Percentiles rank a stretch among this genome's conserved stretches.
phyloP scores from a whole-genome alignment of 2,888 invertebrate genomes.

The Hesperia comma region DNA sequence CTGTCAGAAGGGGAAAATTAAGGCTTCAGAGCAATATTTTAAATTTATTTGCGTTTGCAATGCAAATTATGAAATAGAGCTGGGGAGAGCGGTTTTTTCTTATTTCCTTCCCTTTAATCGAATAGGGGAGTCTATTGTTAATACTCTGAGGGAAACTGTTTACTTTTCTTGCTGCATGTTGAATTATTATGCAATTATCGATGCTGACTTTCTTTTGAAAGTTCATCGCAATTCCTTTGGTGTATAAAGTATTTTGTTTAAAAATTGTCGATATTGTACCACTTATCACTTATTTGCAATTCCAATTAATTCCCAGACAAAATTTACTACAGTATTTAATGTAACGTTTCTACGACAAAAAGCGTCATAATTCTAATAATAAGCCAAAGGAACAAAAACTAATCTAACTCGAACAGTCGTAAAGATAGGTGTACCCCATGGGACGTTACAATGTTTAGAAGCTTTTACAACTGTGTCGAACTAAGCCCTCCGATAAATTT shows the following conservation, averaged over 20 bases:
- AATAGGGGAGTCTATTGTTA: conserved; percentile 74
- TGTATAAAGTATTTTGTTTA: conserved; percentile 15
- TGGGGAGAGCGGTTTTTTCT: conserved; percentile 60
- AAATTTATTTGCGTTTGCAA: conserved; percentile 81
- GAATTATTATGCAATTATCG: conserved; percentile 47
- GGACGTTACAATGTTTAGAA: conserved; percentile 64
- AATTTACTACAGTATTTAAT: not conserved
- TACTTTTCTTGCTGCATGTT: conserved; percentile 53
- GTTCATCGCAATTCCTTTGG: conserved; percentile 39
- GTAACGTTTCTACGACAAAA: not conserved
- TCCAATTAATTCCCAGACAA: no score
- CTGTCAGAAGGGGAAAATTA: conserved; percentile 72
- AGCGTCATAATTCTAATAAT: conserved; percentile 56
- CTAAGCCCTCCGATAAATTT: conserved; percentile 53
- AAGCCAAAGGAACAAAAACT: conserved; percentile 69
- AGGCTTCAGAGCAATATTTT: conserved; percentile 76
- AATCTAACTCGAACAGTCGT: conserved; percentile 75
- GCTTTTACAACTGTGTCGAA: conserved; percentile 63
- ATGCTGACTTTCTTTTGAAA: conserved; percentile 42
- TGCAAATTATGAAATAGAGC: conserved; percentile 82
- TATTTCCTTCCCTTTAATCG: conserved; percentile 72
- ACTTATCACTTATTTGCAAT: not conserved
- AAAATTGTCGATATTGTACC: conserved; percentile 19
- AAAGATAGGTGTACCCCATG: conserved; percentile 68
- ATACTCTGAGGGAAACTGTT: conserved; percentile 65